Conservation (phyloP, 2,113 vertebrate species). For the Campylomormyrus numenius region DNA sequence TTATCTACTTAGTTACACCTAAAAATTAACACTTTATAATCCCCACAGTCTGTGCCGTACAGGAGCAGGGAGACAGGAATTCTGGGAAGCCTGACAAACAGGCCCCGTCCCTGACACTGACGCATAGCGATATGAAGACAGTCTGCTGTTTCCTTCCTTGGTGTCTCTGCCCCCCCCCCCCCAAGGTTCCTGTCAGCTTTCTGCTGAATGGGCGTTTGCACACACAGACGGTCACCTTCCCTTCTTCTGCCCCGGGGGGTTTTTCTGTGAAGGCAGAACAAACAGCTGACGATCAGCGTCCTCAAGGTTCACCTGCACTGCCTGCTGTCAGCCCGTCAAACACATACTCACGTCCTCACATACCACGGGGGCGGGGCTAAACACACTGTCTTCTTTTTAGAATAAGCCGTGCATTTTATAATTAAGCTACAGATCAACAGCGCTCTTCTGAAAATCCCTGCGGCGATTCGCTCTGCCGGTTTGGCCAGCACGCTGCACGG, state of each 20-base stretch:
- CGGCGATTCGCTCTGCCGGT: neutral
- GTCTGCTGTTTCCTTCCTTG: neutral
- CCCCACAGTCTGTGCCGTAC: neutral
- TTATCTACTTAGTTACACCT: neutral
- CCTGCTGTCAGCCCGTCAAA: neutral
- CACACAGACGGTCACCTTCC: neutral
- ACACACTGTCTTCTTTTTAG: neutral
- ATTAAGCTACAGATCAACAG: constrained; percentile 1
- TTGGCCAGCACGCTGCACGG: neutral
- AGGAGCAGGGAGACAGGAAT: neutral
- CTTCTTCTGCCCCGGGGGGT: neutral
- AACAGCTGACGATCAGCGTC: neutral
- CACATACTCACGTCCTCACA: neutral
- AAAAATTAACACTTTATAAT: neutral
- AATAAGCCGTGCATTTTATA: neutral
- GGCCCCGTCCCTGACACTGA: neutral
- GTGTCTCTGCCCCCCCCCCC: neutral
- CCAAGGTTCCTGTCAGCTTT: neutral
- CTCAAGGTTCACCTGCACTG: neutral
- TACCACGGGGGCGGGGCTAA: neutral
- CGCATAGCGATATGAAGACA: neutral
- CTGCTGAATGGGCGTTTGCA: neutral
- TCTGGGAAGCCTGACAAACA: neutral
- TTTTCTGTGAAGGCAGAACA: neutral
- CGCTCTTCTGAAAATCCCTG: neutral